Percentiles rank a stretch among this genome's conserved stretches.
Evolutionary conservation across 2,113 vertebrate genomes (phyloP).

Genomic region (Etia nguti): DNA sequence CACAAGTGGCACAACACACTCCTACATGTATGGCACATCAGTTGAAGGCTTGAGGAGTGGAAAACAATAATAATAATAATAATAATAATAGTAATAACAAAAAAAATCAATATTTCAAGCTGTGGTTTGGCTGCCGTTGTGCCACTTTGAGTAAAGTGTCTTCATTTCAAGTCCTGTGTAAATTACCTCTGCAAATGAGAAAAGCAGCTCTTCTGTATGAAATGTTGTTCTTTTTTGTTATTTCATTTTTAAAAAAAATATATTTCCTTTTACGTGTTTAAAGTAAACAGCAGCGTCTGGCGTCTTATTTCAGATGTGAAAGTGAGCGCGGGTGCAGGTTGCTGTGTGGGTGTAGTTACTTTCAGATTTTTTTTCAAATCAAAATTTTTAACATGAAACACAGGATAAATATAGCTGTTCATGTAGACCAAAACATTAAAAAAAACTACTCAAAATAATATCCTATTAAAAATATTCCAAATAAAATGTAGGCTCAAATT

Average conservation of each 20-base stretch:
- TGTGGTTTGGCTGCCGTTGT: conserved; percentile 2
- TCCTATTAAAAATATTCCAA: neutral
- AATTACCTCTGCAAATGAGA: conserved; percentile 92
- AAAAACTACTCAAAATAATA: neutral
- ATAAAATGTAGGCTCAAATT: neutral
- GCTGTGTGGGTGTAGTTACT: neutral
- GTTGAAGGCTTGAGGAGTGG: neutral
- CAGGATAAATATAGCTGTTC: neutral
- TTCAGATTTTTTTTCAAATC: rapidly evolving
- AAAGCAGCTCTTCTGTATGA: conserved; percentile 87
- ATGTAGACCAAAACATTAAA: neutral
- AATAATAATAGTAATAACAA: neutral
- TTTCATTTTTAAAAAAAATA: conserved; percentile 93
- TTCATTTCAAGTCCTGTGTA: conserved; percentile 77
- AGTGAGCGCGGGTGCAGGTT: neutral
- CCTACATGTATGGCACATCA: neutral
- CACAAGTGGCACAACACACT: conserved; percentile 21
- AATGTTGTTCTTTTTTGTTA: conserved; percentile 71
- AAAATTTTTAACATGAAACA: too few species aligned
- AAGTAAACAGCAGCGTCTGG: conserved; percentile 67
- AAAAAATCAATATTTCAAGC: neutral
- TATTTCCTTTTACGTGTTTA: conserved; percentile 99
- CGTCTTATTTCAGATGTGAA: neutral
- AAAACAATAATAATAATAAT: neutral
- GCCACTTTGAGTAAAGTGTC: conserved; percentile 48